Percentiles rank a stretch among this genome's conserved stretches.
phyloP scores from a whole-genome alignment of 2,113 vertebrate species.

The Salvelinus sp. region DNA sequence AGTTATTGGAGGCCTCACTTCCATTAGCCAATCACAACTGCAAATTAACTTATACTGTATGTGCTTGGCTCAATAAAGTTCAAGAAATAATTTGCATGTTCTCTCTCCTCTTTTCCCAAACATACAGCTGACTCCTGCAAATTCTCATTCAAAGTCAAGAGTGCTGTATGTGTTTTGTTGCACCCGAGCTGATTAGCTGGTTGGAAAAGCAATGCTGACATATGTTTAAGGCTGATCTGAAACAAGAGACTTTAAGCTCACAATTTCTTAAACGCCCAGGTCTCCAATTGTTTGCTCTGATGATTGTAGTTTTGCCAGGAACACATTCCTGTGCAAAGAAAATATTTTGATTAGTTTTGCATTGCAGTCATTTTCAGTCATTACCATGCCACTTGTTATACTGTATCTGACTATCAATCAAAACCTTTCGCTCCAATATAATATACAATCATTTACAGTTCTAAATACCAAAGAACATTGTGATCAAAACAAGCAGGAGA shows the following conservation, averaged over 20 bases:
- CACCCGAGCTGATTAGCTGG: background rate
- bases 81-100: slow-evolving; percentile 77
- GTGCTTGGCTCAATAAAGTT: slow-evolving; percentile 76
- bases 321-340: too few relatives aligned
- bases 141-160: slow-evolving; percentile 35
- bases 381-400: background rate
- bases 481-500: background rate
- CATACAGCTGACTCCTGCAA: slow-evolving; percentile 66
- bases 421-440: background rate
- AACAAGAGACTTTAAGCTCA: background rate
- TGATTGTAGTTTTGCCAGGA: background rate
- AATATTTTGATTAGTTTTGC: background rate
- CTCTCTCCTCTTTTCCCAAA: slow-evolving; percentile 59
- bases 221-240: background rate
- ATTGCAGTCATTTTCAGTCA: too few relatives aligned
- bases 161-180: slow-evolving; percentile 45
- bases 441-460: background rate
- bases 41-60: slow-evolving; percentile 76
- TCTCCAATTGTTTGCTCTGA: background rate
- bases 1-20: slow-evolving; percentile 72
- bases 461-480: background rate
- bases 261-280: background rate
- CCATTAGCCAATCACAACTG: slow-evolving; percentile 79
- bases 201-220: background rate
- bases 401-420: background rate